A percentile compares a stretch with the other conserved stretches of the same genome.
Evolutionary conservation across 2,113 vertebrate species (phyloP).

Genomic region (Albula goreensis): DNA sequence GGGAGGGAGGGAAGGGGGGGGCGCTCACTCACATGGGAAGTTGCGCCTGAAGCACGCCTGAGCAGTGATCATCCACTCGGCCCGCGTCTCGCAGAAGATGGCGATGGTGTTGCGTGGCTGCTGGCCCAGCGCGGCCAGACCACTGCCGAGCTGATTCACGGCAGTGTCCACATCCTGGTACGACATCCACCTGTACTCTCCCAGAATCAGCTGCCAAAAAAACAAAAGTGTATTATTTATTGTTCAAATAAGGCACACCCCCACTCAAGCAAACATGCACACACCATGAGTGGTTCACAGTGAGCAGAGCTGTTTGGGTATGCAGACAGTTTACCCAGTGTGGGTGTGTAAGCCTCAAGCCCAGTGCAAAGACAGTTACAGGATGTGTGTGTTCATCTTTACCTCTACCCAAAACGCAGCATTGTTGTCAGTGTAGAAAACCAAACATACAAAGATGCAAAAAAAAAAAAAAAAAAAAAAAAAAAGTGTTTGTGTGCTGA

Average conservation of each 20-base stretch:
- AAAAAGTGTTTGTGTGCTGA: no score
- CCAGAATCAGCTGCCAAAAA: slow-evolving; percentile 82
- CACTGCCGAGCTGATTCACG: slow-evolving; percentile 77
- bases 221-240: no score
- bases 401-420: not conserved
- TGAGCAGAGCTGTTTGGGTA: not conserved
- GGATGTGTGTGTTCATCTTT: not conserved
- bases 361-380: not conserved
- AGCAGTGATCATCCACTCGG: slow-evolving; percentile 92
- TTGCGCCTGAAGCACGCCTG: slow-evolving; percentile 92
- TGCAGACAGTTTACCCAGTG: not conserved
- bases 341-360: not conserved
- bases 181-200: slow-evolving; percentile 86
- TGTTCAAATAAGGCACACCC: no score
- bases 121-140: slow-evolving; percentile 81
- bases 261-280: no score
- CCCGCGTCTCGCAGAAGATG: slow-evolving; percentile 94
- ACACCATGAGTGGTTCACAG: not conserved
- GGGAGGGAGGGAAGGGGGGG: not conserved
- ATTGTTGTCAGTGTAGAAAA: no score
- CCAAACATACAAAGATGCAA: no score
- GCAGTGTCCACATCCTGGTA: slow-evolving; percentile 79
- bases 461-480: no score
- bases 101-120: slow-evolving; percentile 82
- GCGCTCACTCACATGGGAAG: slow-evolving; percentile 84